Evolutionary conservation across 2,888 invertebrate species (phyloP), one percentile per base, ranked within the genome.

Genomic region (Patella caerulea): DNA sequence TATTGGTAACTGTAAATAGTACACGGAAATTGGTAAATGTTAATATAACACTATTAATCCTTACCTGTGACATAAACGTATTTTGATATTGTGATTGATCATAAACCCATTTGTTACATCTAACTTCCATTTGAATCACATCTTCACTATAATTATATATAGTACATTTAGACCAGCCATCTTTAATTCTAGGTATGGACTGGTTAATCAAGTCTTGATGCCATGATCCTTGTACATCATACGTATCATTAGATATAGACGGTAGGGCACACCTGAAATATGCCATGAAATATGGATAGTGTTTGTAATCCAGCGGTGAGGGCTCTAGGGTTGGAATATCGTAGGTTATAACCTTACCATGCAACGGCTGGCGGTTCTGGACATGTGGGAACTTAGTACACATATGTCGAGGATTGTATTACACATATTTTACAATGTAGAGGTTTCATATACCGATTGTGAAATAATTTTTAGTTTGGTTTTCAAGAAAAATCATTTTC

Each of bases 241-340:
- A 88, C 3, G 86, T 86, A 80, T 87, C 88, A 74, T 87, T 87
- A 2, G 79, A 71, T 14, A 81, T 81, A 1, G 81, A 83, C 11
- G 86, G 86, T 3, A 88, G 76, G 9, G 83, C 82, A 73, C 88
- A 88, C 53, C 88, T 88, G 77, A 15, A 53, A 54, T 5, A 69
- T 72, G 3, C 34, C 9, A 45, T 7, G 9, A 9, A 9, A 45
- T 7, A 45, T 7, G 4, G 34, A 4, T 34, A 34, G 9, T 45
- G 0, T 45, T 9, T 45, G 45, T 45, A 9, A 7, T 45, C 9
- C 45, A 9, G 45, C 0, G 45, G 45, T 45, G 7, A 45, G 9
- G 45, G 9, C 0, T 45, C 45, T 45, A 9, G 45, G 45, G 45
- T 1, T 45, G 45, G 9, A 45, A 45, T 5, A 34, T 34, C 5